Conservation (phyloP, 2,113 vertebrate genomes). For the Takifugu flavidus region DNA sequence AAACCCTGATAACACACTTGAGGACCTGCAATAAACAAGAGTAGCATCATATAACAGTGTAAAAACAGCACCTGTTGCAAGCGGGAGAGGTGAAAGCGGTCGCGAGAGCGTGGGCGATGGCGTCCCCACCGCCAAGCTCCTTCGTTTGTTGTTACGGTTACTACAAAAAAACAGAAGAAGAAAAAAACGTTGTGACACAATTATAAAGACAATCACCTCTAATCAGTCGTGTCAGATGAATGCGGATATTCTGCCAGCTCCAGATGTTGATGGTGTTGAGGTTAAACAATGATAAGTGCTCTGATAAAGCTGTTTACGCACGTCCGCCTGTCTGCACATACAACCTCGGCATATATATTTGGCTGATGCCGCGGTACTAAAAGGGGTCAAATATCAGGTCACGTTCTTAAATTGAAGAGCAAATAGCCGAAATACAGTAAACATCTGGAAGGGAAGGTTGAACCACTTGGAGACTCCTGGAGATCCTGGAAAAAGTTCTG, state of each 20-base stretch:
- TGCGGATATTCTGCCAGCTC: slow-evolving; percentile 2
- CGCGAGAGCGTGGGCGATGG: slow-evolving; percentile 89
- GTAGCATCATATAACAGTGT: no score
- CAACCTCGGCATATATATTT: no score
- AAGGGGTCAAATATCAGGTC: no score
- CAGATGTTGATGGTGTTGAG: background rate
- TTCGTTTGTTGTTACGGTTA: slow-evolving; percentile 87
- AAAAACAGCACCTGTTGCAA: slow-evolving; percentile 80
- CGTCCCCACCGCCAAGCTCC: slow-evolving; percentile 86
- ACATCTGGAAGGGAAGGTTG: slow-evolving; percentile 13
- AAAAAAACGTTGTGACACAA: slow-evolving; percentile 3
- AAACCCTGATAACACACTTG: no score
- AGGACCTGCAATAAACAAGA: no score
- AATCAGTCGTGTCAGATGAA: slow-evolving; percentile 19
- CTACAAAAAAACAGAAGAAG: slow-evolving; percentile 58
- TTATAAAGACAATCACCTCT: slow-evolving; percentile 12
- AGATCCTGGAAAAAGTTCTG: slow-evolving; percentile 10
- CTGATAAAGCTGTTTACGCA: slow-evolving; percentile 9
- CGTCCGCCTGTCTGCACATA: background rate
- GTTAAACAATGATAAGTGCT: background rate
- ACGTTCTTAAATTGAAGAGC: no score
- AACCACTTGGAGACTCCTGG: background rate
- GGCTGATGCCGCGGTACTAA: no score
- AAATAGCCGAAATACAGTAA: background rate
- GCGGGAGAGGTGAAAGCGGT: slow-evolving; percentile 86